These are phyloP conservation scores for Thelaira solivaga DNA, from an alignment of 2,888 invertebrate species.

Conservation along the genomic window DNA sequence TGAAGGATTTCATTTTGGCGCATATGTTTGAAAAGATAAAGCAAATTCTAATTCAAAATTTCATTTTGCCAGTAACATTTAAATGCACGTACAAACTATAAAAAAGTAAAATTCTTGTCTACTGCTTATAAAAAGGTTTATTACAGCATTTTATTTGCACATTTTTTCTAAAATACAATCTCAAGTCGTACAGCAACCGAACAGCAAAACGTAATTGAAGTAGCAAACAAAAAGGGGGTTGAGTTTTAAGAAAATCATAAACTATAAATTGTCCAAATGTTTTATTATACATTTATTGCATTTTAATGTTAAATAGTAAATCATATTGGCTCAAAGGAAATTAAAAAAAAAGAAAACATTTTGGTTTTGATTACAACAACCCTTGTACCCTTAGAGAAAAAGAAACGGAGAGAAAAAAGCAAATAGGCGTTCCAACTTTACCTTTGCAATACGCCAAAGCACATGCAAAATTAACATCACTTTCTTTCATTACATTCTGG, in stretches of 20 bases:
- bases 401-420: background rate
- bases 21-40: conserved; percentile 2
- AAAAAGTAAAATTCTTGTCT: conserved; percentile 50
- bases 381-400: conserved; percentile 32
- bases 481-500: background rate
- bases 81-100: conserved; percentile 56
- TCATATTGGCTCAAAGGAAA: conserved; percentile 57
- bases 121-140: conserved; percentile 51
- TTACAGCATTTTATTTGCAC: conserved; percentile 45
- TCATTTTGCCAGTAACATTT: conserved; percentile 41
- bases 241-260: conserved; percentile 50
- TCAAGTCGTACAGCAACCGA: background rate
- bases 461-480: conserved; percentile 49
- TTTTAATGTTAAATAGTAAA: conserved; percentile 58
- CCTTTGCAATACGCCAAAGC: background rate
- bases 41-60: conserved; percentile 35
- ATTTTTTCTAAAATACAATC: background rate
- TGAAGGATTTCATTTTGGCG: background rate
- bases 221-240: background rate
- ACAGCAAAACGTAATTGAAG: background rate
- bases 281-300: conserved; percentile 56
- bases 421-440: background rate
- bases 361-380: conserved; percentile 39
- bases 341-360: conserved; percentile 38
- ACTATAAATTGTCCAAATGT: conserved; percentile 59